Percentiles rank a stretch among this genome's conserved stretches.
Conservation (phyloP, 2,888 invertebrate genomes). For the Ecdyonurus torrentis region DNA sequence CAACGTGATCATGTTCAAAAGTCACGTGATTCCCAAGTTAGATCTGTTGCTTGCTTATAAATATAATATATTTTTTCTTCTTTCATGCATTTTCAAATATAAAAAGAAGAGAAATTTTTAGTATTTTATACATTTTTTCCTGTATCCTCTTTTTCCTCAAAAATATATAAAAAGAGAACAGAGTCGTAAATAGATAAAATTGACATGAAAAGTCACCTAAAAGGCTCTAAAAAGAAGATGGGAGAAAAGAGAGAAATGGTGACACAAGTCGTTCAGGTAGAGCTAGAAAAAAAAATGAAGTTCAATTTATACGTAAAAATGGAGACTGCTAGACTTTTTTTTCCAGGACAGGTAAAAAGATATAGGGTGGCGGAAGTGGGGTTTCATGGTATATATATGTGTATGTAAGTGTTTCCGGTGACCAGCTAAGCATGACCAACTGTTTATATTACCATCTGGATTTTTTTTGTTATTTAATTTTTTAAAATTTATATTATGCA, state of each 20-base stretch:
- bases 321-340: too few relatives aligned
- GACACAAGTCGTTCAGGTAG: background rate
- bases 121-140: background rate
- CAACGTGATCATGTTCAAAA: background rate
- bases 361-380: background rate
- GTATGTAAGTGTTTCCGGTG: background rate
- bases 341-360: background rate
- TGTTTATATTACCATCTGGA: background rate
- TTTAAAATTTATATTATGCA: too few relatives aligned
- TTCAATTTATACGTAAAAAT: too few relatives aligned
- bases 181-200: background rate
- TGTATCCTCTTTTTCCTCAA: background rate
- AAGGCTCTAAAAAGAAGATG: background rate
- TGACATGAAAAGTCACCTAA: background rate
- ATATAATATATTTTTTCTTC: too few relatives aligned
- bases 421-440: background rate
- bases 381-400: background rate
- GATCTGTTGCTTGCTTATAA: too few relatives aligned
- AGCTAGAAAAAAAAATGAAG: too few relatives aligned
- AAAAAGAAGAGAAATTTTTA: background rate
- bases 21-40: too few relatives aligned
- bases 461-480: too few relatives aligned
- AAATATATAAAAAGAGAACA: background rate
- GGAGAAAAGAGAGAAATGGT: background rate
- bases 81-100: background rate